Percentiles rank a stretch among this genome's conserved stretches.
phyloP scores from a whole-genome alignment of 2,113 vertebrate genomes.

The Ceyx melanurus region DNA sequence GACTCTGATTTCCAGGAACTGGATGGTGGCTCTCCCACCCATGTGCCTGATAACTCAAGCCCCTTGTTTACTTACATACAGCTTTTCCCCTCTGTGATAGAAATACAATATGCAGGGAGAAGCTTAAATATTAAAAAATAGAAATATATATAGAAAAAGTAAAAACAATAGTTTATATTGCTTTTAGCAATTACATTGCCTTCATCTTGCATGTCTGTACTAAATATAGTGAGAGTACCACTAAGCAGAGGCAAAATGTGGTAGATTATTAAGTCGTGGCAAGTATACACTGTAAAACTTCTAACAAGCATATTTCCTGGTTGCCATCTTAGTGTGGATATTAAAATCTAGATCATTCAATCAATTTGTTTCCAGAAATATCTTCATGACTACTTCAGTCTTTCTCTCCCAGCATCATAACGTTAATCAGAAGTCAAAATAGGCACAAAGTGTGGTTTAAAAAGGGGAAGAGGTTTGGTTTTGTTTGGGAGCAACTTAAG shows the following conservation, averaged over 20 bases:
- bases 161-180: slow-evolving; percentile 34
- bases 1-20: background rate
- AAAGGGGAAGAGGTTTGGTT: background rate
- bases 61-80: slow-evolving; percentile 5
- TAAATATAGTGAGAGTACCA: slow-evolving; percentile 50
- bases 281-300: slow-evolving; percentile 33
- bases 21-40: background rate
- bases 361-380: slow-evolving; percentile 46
- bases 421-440: slow-evolving; percentile 37
- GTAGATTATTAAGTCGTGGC: slow-evolving; percentile 46
- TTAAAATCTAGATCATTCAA: slow-evolving; percentile 47
- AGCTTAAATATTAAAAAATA: background rate
- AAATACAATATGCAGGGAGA: slow-evolving; percentile 53
- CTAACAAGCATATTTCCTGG: slow-evolving; percentile 62
- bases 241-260: slow-evolving; percentile 5
- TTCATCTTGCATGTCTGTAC: slow-evolving; percentile 39
- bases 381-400: slow-evolving; percentile 36
- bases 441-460: background rate
- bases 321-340: slow-evolving; percentile 13
- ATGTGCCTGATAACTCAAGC: slow-evolving; percentile 11
- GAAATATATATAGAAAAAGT: too few species aligned
- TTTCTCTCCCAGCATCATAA: background rate
- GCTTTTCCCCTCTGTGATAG: slow-evolving; percentile 44
- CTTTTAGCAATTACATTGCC: slow-evolving; percentile 52
- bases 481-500: slow-evolving; percentile 30